Evolutionary conservation across 2,113 vertebrate species (phyloP).

Genomic region (Ariopsis seemanni): DNA sequence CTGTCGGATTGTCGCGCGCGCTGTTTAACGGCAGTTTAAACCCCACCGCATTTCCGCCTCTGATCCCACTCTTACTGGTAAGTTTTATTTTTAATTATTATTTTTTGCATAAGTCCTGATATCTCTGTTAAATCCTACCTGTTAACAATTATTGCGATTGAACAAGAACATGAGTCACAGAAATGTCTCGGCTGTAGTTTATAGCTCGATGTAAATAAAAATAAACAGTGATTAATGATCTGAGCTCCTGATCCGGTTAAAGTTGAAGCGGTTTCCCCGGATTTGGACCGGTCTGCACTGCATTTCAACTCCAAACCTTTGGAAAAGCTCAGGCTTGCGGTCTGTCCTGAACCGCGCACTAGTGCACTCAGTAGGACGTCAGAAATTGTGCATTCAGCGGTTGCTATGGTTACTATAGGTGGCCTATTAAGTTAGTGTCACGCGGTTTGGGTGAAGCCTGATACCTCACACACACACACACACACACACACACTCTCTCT

Average conservation of each 20-base stretch:
- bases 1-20: neutral
- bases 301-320: no score
- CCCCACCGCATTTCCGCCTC: no score
- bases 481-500: no score
- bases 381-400: neutral
- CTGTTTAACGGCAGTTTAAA: constrained; percentile 4
- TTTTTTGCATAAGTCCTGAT: neutral
- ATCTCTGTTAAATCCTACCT: neutral
- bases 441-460: neutral
- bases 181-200: neutral
- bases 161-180: neutral
- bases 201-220: neutral
- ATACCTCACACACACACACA: no score
- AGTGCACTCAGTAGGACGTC: neutral
- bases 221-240: neutral
- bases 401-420: neutral
- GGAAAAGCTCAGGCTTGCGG: neutral
- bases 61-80: no score
- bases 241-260: neutral
- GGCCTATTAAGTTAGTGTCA: neutral
- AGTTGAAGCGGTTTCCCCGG: neutral
- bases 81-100: neutral
- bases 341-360: neutral
- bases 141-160: neutral
- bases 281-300: neutral